Conservation (phyloP, 2,113 vertebrate genomes). For the Hirundichthys speculiger region DNA sequence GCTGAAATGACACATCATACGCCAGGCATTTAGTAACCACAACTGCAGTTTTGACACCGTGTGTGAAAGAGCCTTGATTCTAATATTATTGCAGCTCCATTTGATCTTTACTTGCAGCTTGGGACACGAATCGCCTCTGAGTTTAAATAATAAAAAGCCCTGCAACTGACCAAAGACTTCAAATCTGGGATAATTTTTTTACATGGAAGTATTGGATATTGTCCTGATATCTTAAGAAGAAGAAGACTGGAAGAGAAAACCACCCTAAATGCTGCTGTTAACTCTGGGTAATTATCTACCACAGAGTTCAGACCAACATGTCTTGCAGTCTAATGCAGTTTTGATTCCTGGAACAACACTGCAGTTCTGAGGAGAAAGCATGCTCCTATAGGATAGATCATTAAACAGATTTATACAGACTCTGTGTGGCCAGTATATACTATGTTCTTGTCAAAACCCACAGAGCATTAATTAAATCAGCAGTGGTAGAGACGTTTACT, state of each 20-base stretch:
- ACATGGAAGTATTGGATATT: neutral
- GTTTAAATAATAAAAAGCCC: neutral
- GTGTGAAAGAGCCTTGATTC: too few species aligned
- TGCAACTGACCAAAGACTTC: too few species aligned
- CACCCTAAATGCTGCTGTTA: neutral
- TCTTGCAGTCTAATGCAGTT: neutral
- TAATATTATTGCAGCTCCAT: too few species aligned
- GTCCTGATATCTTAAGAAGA: neutral
- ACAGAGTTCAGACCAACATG: neutral
- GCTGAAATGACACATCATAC: too few species aligned
- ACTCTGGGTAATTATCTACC: neutral
- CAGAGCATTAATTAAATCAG: slow-evolving; percentile 22
- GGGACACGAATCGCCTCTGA: neutral
- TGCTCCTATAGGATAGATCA: slow-evolving; percentile 2
- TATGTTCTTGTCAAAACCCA: slow-evolving; percentile 3
- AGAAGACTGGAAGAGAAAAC: neutral
- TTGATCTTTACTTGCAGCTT: neutral
- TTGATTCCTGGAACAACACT: slow-evolving; percentile 7
- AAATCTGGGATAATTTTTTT: too few species aligned
- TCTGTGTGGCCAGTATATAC: neutral
- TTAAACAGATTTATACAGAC: slow-evolving; percentile 20
- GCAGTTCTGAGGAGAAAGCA: slow-evolving; percentile 40
- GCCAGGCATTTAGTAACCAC: too few species aligned
- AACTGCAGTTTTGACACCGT: too few species aligned
- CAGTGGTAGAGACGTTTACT: neutral